Conservation (phyloP, 1,140 invertebrate species). For the Lasioglossum baleicum region DNA sequence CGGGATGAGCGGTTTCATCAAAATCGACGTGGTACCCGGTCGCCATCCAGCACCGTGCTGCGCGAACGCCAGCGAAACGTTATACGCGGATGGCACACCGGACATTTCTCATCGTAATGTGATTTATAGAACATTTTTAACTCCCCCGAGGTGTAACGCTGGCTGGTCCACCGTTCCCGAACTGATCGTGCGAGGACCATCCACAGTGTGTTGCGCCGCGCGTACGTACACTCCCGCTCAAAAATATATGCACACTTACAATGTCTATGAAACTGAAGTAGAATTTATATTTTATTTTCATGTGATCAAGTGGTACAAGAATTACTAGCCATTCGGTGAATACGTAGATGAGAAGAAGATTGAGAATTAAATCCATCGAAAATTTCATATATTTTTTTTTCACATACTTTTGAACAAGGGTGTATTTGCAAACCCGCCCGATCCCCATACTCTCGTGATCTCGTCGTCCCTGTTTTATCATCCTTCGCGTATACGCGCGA, state of each 20-base stretch:
- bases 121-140: constrained; percentile 76
- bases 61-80: constrained; percentile 11
- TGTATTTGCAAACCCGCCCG: neutral
- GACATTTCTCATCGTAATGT: constrained; percentile 73
- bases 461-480: constrained; percentile 17
- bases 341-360: no score
- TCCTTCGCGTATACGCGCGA: constrained; percentile 10
- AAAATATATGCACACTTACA: no score
- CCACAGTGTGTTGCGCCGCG: constrained; percentile 41
- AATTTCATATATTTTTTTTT: no score
- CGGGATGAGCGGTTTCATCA: neutral
- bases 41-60: neutral
- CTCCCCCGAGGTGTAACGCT: constrained; percentile 64
- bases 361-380: no score
- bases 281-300: no score
- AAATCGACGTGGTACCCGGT: constrained; percentile 20
- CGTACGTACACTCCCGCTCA: neutral
- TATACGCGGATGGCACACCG: constrained; percentile 57
- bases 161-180: constrained; percentile 45
- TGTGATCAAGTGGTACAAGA: no score
- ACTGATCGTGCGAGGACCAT: constrained; percentile 42
- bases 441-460: neutral
- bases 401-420: no score
- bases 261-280: no score
- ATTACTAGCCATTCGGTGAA: no score